Base-by-base conservation (phyloP, 1,140 invertebrate genomes). In the Drosophila nasuta region DNA sequence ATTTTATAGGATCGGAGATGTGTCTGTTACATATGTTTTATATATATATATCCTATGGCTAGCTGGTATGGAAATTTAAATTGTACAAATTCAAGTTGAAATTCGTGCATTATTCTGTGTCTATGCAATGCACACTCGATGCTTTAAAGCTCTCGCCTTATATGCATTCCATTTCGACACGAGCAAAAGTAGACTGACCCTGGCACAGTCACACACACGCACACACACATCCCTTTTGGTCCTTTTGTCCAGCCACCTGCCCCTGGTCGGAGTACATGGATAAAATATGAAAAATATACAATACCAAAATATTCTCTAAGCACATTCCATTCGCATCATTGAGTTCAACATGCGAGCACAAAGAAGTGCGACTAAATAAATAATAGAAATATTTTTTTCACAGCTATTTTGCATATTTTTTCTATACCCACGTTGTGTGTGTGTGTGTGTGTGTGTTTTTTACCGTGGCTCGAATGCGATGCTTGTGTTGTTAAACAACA, bases 371-470 rank as follows among this genome's bases (percentile, higher is more conserved):
- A 88, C 79, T 82, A 88, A 87, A 87, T 88, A 87, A 87, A 87
- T 87, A 87, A 82, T 88, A 82, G 58, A 88, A 87, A 87, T 82
- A 87, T 88, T 87, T 86, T 87, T 88, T 66, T 77, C 76, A 77
- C 79, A 86, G 83, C 72, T 87, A 82, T 82, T 87, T 87, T 82
- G 69, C 82, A 87, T 87, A 80, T 88, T 88, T 79, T 52, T 25
- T 25, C 20, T 56, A 58, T 51, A 66, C 8, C 35, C 28, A 13
- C 13, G 15, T 41, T 8, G 25, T 72, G 35, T 54, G 5, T 10
- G 15, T 15, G 5, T 10, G 15, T 15, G 35, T 38, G 54, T 60
- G 28, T 28, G 59, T 58, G 75, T 59, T 69, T 25, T 38, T 51
- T 35, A 51, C 46, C 33, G n/a, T 10, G 35, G 35, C 35, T 85